Conservation (phyloP, 2,888 invertebrate genomes). For the Bombylius discolor region DNA sequence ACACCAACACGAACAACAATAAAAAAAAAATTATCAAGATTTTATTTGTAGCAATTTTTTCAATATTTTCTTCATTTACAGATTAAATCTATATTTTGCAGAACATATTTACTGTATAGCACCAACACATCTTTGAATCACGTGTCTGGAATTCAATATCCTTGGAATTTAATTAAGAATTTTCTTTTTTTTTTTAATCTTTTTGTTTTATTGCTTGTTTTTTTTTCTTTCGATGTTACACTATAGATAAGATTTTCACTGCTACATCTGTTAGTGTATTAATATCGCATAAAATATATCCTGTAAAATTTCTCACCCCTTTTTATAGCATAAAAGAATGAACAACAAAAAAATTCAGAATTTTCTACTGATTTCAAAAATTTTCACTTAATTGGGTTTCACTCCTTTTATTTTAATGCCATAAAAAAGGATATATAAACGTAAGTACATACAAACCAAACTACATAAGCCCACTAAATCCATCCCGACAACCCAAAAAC, state of each 20-base stretch:
- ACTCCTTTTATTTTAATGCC: background rate
- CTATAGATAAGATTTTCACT: too few species aligned
- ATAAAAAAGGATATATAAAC: background rate
- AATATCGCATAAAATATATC: too few species aligned
- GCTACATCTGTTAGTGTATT: too few species aligned
- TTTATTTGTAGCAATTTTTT: too few species aligned
- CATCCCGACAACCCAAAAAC: background rate
- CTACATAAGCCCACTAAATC: background rate
- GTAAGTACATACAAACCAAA: background rate
- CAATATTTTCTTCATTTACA: too few species aligned
- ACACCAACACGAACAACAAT: too few species aligned
- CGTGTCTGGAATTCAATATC: background rate
- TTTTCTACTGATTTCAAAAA: background rate
- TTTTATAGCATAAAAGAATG: too few species aligned
- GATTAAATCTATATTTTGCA: too few species aligned
- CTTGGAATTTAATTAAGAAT: background rate
- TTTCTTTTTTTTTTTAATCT: background rate
- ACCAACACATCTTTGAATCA: background rate
- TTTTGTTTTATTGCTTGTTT: background rate
- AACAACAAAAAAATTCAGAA: too few species aligned
- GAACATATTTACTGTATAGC: background rate
- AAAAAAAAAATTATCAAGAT: too few species aligned
- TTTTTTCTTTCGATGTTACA: too few species aligned
- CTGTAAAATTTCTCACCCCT: too few species aligned
- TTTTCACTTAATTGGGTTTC: constrained; percentile 7